These are phyloP conservation scores for Ruditapes philippinarum DNA, from an alignment of 1,140 invertebrate species.

Conservation along the genomic window DNA sequence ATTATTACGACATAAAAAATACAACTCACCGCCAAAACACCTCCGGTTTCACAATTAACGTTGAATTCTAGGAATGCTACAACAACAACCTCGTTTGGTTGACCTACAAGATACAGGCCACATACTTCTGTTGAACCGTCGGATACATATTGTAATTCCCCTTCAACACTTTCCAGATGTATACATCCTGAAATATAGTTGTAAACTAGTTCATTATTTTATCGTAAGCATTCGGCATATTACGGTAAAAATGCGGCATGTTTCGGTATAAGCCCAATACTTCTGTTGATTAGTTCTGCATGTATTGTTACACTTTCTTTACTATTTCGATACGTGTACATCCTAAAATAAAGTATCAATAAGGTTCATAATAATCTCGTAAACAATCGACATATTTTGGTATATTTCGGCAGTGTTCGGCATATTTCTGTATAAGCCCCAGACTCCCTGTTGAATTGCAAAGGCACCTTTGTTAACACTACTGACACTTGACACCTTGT, in stretches of 20 bases:
- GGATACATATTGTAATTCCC: too few species aligned
- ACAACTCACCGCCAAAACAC: slow-evolving; percentile 92
- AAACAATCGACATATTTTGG: neutral
- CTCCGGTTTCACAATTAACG: slow-evolving; percentile 93
- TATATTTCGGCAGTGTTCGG: neutral
- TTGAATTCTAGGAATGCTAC: slow-evolving; percentile 94
- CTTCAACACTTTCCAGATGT: too few species aligned
- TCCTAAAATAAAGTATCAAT: slow-evolving; percentile 90
- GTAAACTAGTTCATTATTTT: too few species aligned
- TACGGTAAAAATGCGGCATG: too few species aligned
- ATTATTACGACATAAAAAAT: too few species aligned
- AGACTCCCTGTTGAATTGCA: too few species aligned
- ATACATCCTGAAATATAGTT: too few species aligned
- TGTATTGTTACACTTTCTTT: slow-evolving; percentile 92
- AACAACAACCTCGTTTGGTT: slow-evolving; percentile 93
- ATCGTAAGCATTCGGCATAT: too few species aligned
- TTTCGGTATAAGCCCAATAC: too few species aligned
- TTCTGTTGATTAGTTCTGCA: slow-evolving; percentile 93
- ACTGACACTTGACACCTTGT: too few species aligned
- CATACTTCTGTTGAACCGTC: slow-evolving; percentile 90
- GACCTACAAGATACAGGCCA: slow-evolving; percentile 94
- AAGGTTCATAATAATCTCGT: neutral
- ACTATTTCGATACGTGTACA: slow-evolving; percentile 94
- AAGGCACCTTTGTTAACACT: too few species aligned
- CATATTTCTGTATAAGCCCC: too few species aligned